Conservation (phyloP, 1,140 invertebrate species). For the Phymastichus coffea region DNA sequence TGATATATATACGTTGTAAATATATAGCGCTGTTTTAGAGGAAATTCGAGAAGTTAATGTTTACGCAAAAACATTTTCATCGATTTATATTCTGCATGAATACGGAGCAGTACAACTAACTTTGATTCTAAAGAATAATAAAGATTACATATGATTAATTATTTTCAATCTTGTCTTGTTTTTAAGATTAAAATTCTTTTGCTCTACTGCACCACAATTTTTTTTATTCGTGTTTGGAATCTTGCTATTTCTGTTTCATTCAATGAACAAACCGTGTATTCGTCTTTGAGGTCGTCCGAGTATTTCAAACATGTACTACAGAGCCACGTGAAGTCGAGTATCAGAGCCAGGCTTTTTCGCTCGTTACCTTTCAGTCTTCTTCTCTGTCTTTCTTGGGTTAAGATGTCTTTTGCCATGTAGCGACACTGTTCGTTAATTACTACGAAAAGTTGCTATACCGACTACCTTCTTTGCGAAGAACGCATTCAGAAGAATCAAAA, state of each 20-base stretch:
- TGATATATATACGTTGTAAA: too few relatives aligned
- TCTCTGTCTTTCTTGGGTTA: not conserved
- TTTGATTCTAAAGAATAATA: too few relatives aligned
- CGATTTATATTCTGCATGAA: too few relatives aligned
- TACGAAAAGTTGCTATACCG: not conserved
- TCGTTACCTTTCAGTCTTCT: not conserved
- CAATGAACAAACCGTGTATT: not conserved
- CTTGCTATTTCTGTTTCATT: not conserved
- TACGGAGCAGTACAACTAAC: too few relatives aligned
- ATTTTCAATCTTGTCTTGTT: too few relatives aligned
- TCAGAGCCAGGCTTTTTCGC: not conserved
- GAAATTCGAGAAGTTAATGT: not conserved
- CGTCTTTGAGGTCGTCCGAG: not conserved
- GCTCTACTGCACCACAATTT: too few relatives aligned
- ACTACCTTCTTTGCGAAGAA: not conserved
- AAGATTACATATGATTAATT: too few relatives aligned
- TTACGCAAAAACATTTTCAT: not conserved
- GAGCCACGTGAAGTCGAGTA: not conserved
- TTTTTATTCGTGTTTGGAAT: too few relatives aligned
- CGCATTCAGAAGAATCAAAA: too few relatives aligned
- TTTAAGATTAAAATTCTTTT: too few relatives aligned
- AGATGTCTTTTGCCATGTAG: not conserved
- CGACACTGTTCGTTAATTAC: slow-evolving; percentile 1
- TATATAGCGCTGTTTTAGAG: too few relatives aligned
- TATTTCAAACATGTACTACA: not conserved